Conservation (phyloP, 1,140 invertebrate species). For the Hyles vespertilio region DNA sequence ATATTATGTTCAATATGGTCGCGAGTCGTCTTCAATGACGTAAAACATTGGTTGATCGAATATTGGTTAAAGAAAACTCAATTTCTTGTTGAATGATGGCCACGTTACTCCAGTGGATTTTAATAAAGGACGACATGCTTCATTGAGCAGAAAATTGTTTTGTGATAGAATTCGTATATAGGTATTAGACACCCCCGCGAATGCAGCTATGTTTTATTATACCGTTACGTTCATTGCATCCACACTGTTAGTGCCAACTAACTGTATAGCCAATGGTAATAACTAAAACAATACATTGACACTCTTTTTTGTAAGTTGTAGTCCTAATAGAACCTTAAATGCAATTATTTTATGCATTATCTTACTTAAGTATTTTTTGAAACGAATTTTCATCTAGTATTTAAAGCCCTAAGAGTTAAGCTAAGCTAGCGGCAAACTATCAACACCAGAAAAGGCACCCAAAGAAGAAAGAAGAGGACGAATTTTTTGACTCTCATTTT, state of each 20-base stretch:
- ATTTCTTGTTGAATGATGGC: not conserved
- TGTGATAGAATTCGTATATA: constrained; percentile 7
- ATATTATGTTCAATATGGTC: too few relatives aligned
- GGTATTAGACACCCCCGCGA: constrained; percentile 2
- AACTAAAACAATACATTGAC: not conserved
- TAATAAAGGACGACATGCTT: constrained; percentile 11
- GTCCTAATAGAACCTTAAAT: too few relatives aligned
- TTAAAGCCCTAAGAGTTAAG: too few relatives aligned
- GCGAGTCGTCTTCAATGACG: too few relatives aligned
- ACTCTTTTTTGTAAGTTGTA: not conserved
- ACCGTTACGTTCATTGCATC: constrained; percentile 1
- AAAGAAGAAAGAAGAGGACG: too few relatives aligned
- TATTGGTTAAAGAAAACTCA: constrained; percentile 1
- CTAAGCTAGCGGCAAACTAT: too few relatives aligned
- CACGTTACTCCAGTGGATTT: constrained; percentile 5
- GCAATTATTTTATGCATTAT: too few relatives aligned
- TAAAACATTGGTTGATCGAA: not conserved
- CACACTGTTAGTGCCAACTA: not conserved
- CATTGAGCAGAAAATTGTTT: constrained; percentile 11
- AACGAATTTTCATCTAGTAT: too few relatives aligned
- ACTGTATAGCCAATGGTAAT: not conserved
- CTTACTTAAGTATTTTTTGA: too few relatives aligned
- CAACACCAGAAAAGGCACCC: too few relatives aligned
- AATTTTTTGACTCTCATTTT: too few relatives aligned
- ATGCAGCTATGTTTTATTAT: not conserved